Evolutionary conservation across 23 tunicate genomes (phyloP).

Genomic region (Halocynthia aurantium): DNA sequence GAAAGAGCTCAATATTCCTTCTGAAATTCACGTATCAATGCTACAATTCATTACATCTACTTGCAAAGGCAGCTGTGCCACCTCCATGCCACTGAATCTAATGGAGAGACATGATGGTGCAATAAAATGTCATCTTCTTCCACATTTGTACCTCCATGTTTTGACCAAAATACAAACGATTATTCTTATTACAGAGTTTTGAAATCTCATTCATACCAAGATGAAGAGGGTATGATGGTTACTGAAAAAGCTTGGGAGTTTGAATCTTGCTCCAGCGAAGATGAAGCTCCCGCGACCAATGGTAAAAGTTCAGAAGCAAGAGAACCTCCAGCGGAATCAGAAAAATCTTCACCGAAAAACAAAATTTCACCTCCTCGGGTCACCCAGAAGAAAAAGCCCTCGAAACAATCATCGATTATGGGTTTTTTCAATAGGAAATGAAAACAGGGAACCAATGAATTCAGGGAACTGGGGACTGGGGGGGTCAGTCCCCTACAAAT

Average conservation of each 20-base stretch:
- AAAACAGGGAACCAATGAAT: too few species aligned
- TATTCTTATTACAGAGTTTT: slow-evolving; percentile 23
- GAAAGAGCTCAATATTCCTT: too few species aligned
- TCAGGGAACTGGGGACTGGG: too few species aligned
- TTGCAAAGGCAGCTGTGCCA: too few species aligned
- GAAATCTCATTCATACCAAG: slow-evolving; percentile 49
- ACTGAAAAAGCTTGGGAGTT: slow-evolving; percentile 68
- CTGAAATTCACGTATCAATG: too few species aligned
- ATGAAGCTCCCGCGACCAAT: slow-evolving; percentile 16
- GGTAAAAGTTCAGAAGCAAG: slow-evolving; percentile 10
- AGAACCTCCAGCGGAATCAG: background rate
- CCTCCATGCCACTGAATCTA: too few species aligned
- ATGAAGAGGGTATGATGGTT: slow-evolving; percentile 75
- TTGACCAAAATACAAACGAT: background rate
- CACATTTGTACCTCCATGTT: background rate
- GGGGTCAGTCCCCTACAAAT: too few species aligned
- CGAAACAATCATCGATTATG: slow-evolving; percentile 62
- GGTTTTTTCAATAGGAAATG: slow-evolving; percentile 67
- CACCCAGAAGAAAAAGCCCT: slow-evolving; percentile 9
- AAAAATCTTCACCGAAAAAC: slow-evolving; percentile 4
- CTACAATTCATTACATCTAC: too few species aligned
- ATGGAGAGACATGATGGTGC: background rate
- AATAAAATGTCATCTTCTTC: background rate
- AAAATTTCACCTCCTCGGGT: slow-evolving; percentile 9
- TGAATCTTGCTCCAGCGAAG: slow-evolving; percentile 49